Conservation (phyloP, 2,888 invertebrate species). For the Ferdinandea cuprea region DNA sequence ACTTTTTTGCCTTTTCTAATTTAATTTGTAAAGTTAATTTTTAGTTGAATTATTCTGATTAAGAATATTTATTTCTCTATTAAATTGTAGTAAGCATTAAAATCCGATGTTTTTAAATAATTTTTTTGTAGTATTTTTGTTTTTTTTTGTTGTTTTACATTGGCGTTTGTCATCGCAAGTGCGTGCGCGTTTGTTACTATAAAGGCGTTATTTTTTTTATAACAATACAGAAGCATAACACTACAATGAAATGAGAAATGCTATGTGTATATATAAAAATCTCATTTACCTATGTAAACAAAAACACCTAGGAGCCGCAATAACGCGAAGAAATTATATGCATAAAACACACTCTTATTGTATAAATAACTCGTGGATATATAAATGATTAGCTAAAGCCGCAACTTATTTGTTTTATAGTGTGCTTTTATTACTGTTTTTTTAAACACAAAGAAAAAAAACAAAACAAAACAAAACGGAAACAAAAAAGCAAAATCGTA, state of each 20-base stretch:
- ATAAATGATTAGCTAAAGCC: conserved; percentile 35
- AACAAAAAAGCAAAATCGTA: conserved; percentile 42
- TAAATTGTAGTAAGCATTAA: conserved; percentile 60
- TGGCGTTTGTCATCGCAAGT: conserved; percentile 50
- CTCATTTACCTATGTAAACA: conserved; percentile 44
- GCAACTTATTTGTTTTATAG: conserved; percentile 43
- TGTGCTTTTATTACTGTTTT: conserved; percentile 47
- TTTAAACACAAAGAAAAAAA: conserved; percentile 19
- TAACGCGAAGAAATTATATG: conserved; percentile 22
- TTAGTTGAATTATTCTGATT: conserved; percentile 69
- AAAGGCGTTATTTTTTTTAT: conserved; percentile 67
- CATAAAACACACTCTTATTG: conserved; percentile 38
- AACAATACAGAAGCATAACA: conserved; percentile 49
- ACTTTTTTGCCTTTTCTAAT: conserved; percentile 35
- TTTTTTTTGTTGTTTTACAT: conserved; percentile 28
- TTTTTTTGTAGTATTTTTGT: no score
- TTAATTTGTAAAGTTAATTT: conserved; percentile 65
- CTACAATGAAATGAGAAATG: conserved; percentile 55
- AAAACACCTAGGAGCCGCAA: conserved; percentile 51
- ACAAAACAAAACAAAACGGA: conserved; percentile 18
- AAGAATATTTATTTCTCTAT: conserved; percentile 71
- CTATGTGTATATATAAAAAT: conserved; percentile 40
- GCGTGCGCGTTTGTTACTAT: conserved; percentile 64
- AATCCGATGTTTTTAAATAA: conserved; percentile 51
- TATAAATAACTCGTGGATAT: conserved; percentile 39